Percentiles rank a stretch among this genome's conserved stretches.
Conservation (phyloP, 2,113 vertebrate species). For the Austrofundulus limnaeus region DNA sequence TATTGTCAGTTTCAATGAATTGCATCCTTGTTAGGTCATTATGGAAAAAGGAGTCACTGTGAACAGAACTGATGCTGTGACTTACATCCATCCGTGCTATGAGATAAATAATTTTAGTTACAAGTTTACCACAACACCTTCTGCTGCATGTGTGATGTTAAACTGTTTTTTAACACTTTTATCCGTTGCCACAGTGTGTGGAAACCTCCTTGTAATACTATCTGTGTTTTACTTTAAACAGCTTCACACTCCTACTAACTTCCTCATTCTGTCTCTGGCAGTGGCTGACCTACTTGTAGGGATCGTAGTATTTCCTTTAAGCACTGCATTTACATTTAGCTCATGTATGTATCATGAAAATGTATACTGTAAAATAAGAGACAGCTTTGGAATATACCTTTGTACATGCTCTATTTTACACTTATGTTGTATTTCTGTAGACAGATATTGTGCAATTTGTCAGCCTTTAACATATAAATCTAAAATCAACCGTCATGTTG, state of each 20-base stretch:
- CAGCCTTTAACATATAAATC: slow-evolving; percentile 9
- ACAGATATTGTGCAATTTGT: slow-evolving; percentile 9
- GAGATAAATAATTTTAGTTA: not conserved
- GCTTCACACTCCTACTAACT: slow-evolving; percentile 16
- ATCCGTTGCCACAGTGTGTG: slow-evolving; percentile 9
- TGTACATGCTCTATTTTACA: slow-evolving; percentile 11
- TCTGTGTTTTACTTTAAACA: slow-evolving; percentile 15
- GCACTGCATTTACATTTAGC: slow-evolving; percentile 6
- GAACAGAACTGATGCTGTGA: not conserved
- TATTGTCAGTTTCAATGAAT: not conserved
- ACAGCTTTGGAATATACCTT: not conserved
- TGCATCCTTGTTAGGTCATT: not conserved
- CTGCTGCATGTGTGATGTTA: not conserved
- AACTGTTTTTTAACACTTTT: not conserved
- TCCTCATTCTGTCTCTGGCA: slow-evolving; percentile 14
- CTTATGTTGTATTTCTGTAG: slow-evolving; percentile 12
- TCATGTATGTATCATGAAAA: slow-evolving; percentile 1
- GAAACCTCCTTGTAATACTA: slow-evolving; percentile 15
- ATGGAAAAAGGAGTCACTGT: not conserved
- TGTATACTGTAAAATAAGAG: slow-evolving; percentile 1
- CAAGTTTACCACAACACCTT: not conserved
- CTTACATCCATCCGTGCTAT: slow-evolving; percentile 15
- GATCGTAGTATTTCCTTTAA: slow-evolving; percentile 2
- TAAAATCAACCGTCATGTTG: not conserved
- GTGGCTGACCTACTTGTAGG: slow-evolving; percentile 13